Base-by-base conservation (phyloP, 2,888 invertebrate genomes). In the Sarcophaga variegata region DNA sequence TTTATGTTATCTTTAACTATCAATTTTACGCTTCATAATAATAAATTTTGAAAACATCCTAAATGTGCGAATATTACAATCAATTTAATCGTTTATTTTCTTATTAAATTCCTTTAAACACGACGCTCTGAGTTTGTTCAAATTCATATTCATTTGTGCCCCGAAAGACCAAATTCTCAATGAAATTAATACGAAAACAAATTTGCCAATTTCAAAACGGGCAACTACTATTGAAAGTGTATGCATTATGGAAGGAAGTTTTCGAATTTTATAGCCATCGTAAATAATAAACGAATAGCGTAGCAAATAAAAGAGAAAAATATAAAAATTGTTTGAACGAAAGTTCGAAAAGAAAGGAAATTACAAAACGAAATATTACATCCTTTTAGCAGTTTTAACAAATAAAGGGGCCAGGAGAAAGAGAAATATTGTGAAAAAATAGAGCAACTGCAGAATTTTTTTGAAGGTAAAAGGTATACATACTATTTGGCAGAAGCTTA, bases 311-410 rank as follows among this genome's bases (percentile, higher is more conserved):
- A 45, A 10, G 10, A 20, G 11, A 20, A 20, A 20, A 70, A 49
- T 25, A 22, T 22, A 49, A 74, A 67, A 72, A 67, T 67, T 64
- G 14, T 80, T 80, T 66, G 74, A 80, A 80, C 74, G 66, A 74
- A 66, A 47, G 66, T 59, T 64, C 27, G 67, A 74, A 74, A 80
- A 66, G 59, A 37, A 37, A 37, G 12, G 59, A 71, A 72, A 60
- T 72, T 72, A 63, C 63, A 25, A 60, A 8, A 47, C n/a, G 45
- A 78, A 69, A 63, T 47, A 69, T 78, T 54, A 64, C 20, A 64
- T 45, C 62, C 79, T 49, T 54, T 37, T 37, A n/a, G 37, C 8
- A 72, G 45, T 54, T 64, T 63, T 62, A 11, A 14, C 4, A 47
- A 70, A 70, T 49, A 14, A 45, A 59, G 20, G 37, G 20, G 45